Evolutionary conservation across 2,797 vertebrate species (phyloP).

Genomic region (Acestrorhynchus altus): DNA sequence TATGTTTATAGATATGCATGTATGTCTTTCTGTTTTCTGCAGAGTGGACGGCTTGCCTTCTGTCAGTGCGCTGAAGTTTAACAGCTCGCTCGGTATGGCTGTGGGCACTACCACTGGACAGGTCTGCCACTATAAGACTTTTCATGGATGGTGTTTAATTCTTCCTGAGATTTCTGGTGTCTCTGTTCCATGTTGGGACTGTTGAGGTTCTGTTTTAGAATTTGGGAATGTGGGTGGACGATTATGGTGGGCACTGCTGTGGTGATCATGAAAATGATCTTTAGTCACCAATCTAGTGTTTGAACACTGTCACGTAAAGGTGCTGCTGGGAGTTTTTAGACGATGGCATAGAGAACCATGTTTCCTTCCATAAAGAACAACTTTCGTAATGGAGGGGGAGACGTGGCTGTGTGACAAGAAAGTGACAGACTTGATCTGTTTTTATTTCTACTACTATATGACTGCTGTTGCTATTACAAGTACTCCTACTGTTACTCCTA

Average conservation of each 20-base stretch:
- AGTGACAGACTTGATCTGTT: too few relatives aligned
- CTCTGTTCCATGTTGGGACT: not conserved
- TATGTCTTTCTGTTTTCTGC: slow-evolving; percentile 52
- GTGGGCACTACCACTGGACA: slow-evolving; percentile 96
- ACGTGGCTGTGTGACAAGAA: too few relatives aligned
- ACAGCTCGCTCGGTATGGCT: slow-evolving; percentile 87
- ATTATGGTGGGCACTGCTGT: not conserved
- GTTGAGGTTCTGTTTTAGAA: not conserved
- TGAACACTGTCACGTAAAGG: too few relatives aligned
- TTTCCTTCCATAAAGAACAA: too few relatives aligned
- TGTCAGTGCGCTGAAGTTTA: slow-evolving; percentile 90
- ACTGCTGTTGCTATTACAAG: too few relatives aligned
- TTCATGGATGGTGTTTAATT: not conserved
- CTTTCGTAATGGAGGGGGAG: too few relatives aligned
- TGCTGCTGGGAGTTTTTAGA: too few relatives aligned
- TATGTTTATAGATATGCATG: not conserved
- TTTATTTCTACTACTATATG: too few relatives aligned
- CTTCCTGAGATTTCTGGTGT: not conserved
- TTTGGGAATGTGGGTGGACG: not conserved
- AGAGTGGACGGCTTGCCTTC: slow-evolving; percentile 91
- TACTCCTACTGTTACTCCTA: too few relatives aligned
- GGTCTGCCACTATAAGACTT: slow-evolving; percentile 72
- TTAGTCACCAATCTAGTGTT: not conserved
- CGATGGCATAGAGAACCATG: too few relatives aligned
- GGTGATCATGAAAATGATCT: not conserved